Base-by-base conservation (phyloP, 2,113 vertebrate genomes). In the Natator depressus region DNA sequence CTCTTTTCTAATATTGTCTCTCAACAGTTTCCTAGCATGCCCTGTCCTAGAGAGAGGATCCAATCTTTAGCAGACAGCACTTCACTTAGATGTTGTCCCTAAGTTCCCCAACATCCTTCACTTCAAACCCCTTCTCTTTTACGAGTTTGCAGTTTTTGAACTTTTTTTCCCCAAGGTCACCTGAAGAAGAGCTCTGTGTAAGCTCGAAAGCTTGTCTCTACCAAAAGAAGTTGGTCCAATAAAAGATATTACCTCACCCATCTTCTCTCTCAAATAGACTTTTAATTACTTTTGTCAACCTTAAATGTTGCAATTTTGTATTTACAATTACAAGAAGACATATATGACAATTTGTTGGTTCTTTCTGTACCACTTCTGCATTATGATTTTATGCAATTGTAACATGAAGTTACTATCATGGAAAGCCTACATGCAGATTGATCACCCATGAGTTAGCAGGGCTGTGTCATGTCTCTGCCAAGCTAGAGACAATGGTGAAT, bases 221-320 rank as follows among this genome's bases (percentile, higher is more conserved):
- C 62, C 62, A 69, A 69, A 62, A 62, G 59, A 69, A 69, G 16
- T 19, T 69, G 62, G 16, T n/a, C 35, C 62, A 69, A 19, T 69
- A 69, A 69, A 57, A 57, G 55, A 57, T 57, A 54, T 54, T 54
- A 54, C 25, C 24, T 57, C 55, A 27, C 24, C 10, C 55, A 27
- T 25, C 55, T 57, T 57, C 25, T 57, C 55, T 57, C 55, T 57
- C 55, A 27, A 57, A 57, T 22, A 57, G 14, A 89, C 86, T 54
- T 38, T n/a, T 2, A 42, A 57, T 12, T 49, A 10, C 5, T 1
- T 38, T 2, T 13, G 57, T 6, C n/a, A 11, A 25, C 46, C 38
- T 47, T 1, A 20, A 4, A 1, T 0, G 0, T 8, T 46, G 29
- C 5, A 1, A 59, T 24, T n/a, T 76, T 25, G 31, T 12, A 29